A percentile compares a stretch with the other conserved stretches of the same genome.
phyloP scores from a whole-genome alignment of 2,113 vertebrate species.

The Notechis scutatus region DNA sequence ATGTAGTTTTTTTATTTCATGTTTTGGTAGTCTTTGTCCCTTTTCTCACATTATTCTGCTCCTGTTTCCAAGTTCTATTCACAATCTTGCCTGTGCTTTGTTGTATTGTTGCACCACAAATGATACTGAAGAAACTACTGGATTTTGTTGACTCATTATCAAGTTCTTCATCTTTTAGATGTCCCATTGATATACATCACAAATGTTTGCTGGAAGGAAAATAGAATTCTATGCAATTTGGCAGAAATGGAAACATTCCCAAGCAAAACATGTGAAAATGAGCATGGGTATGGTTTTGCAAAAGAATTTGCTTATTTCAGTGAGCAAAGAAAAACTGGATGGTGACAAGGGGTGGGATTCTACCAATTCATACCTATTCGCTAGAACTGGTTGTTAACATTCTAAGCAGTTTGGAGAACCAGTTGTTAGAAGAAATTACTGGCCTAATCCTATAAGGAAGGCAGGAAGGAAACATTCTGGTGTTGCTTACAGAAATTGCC shows the following conservation, averaged over 20 bases:
- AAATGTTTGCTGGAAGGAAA: background rate
- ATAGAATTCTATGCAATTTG: background rate
- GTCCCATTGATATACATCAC: background rate
- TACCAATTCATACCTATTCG: too few relatives aligned
- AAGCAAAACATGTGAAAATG: background rate
- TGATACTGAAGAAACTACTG: background rate
- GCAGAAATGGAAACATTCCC: background rate
- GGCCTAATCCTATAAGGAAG: too few relatives aligned
- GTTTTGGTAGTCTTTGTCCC: background rate
- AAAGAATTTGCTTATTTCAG: background rate
- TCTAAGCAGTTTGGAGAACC: too few relatives aligned
- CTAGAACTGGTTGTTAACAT: too few relatives aligned
- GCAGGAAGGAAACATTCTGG: too few relatives aligned
- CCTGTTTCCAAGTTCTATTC: background rate
- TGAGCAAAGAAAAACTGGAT: background rate
- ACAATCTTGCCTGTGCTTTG: background rate
- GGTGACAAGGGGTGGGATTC: background rate
- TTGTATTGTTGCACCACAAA: background rate
- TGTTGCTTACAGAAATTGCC: too few relatives aligned
- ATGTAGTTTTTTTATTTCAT: background rate
- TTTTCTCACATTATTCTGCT: background rate
- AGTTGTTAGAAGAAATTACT: too few relatives aligned
- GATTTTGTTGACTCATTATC: background rate
- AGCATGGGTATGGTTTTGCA: background rate
- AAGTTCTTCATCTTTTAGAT: background rate